Evolutionary conservation across 2,797 vertebrate genomes (phyloP), one percentile per base, ranked within the genome.

Genomic region (Psittacula derbiana): DNA sequence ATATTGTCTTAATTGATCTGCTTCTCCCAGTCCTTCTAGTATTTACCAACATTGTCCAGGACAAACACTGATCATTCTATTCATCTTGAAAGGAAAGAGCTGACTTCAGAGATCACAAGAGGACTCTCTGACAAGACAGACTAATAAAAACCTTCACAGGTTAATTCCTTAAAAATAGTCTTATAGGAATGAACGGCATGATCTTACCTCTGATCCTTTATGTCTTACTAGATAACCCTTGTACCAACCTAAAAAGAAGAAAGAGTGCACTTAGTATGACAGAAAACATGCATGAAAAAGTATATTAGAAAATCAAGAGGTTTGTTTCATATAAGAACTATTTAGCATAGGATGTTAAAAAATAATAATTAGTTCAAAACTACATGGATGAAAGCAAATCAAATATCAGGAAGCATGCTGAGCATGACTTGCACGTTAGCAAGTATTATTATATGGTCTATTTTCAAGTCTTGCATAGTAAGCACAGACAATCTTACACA

Each of bases 201-300:
- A 21, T 33, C 98, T 98, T 98, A 99, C 99, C 98, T 98, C 97
- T 44, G 95, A 97, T 74, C 98, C 96, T 97, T 98, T 99, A 95
- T 99, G 98, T 91, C 98, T 98, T n/a, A 98, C 93, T 90, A 99
- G 93, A 92, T 98, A 98, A 74, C 99, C 99, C 96, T 97, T 98
- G 96, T 98, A 99, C 99, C 99, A 99, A 66, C 98, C 99, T 99
- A 94, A 89, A 98, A 98, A 93, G 87, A 95, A 92, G 43, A 88
- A 91, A 94, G 10, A 53, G 5, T 25, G 27, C 74, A 93, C 9
- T 94, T 53, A 72, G n/a, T 23, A 25, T 33, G 44, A 53, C 25
- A 53, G 28, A 75, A 83, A 5, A 4, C 7, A 10, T 1, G 16
- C 21, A 44, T 47, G 7, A 13, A 71, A 72, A 58, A 20, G 4